phyloP scores from a whole-genome alignment of 2,797 vertebrate genomes.

The Prionace glauca region DNA sequence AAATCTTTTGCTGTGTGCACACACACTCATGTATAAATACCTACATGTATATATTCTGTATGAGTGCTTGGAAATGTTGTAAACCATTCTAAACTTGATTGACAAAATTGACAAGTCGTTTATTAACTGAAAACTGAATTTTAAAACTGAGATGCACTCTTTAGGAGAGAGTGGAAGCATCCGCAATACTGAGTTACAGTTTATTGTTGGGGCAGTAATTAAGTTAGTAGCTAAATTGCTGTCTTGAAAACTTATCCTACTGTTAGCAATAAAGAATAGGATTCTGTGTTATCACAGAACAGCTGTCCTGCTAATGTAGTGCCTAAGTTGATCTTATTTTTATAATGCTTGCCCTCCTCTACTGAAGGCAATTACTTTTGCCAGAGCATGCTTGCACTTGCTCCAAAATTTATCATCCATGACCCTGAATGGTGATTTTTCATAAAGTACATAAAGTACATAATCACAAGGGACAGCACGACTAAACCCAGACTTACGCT shows the following conservation, averaged over 20 bases:
- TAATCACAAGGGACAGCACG: background rate
- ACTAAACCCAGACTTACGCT: background rate
- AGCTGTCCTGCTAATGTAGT: background rate
- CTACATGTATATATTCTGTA: too few relatives aligned
- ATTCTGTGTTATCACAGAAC: background rate
- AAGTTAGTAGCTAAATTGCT: too few relatives aligned
- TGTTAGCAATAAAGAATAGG: background rate
- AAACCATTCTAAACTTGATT: background rate
- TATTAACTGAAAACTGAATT: background rate
- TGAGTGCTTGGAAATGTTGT: background rate
- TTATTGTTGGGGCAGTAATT: too few relatives aligned
- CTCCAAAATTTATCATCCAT: background rate
- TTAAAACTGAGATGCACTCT: too few relatives aligned
- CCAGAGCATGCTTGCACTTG: background rate
- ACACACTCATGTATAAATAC: background rate
- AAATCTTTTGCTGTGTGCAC: too few relatives aligned
- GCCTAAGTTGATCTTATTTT: background rate
- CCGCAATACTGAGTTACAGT: too few relatives aligned
- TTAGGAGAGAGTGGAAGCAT: too few relatives aligned
- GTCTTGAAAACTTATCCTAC: too few relatives aligned
- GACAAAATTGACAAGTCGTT: background rate
- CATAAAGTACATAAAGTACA: background rate
- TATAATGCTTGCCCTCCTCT: background rate
- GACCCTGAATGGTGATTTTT: background rate
- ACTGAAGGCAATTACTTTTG: background rate